Evolutionary conservation across 2,797 vertebrate genomes (phyloP).

Genomic region (Echiichthys vipera): DNA sequence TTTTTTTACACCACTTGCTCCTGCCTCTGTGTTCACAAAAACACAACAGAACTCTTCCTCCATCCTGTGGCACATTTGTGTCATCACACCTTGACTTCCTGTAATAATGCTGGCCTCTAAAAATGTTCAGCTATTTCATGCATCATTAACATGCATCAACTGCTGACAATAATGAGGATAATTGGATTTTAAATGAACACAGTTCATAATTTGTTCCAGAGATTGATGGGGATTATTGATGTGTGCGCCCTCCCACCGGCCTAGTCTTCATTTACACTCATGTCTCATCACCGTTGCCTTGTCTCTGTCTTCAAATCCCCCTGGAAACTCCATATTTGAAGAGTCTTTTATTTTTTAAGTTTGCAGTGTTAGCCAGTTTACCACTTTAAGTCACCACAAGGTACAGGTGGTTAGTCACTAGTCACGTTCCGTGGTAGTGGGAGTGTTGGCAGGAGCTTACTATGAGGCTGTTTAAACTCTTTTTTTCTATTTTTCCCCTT

Average conservation of each 20-base stretch:
- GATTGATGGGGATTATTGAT: slow-evolving; percentile 74
- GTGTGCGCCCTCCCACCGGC: slow-evolving; percentile 33
- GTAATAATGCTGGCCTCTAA: slow-evolving; percentile 4
- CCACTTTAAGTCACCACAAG: too few relatives aligned
- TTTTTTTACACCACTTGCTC: too few relatives aligned
- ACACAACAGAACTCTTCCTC: slow-evolving; percentile 17
- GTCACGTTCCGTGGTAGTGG: too few relatives aligned
- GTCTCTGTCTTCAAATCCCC: slow-evolving; percentile 35
- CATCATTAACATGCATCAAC: slow-evolving; percentile 75
- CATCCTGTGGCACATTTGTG: slow-evolving; percentile 46
- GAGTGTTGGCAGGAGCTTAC: too few relatives aligned
- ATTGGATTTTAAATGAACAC: slow-evolving; percentile 81
- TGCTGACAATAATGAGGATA: slow-evolving; percentile 73
- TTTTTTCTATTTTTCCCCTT: background rate
- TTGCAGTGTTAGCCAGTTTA: background rate
- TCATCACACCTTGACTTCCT: slow-evolving; percentile 18
- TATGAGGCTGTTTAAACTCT: background rate
- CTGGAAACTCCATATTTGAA: slow-evolving; percentile 6
- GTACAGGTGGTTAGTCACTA: too few relatives aligned
- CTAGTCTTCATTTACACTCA: slow-evolving; percentile 1
- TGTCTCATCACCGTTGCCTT: background rate
- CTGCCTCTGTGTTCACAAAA: background rate
- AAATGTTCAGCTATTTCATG: slow-evolving; percentile 65
- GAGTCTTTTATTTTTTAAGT: background rate
- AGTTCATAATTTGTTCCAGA: slow-evolving; percentile 67